Base-by-base conservation (phyloP, 92 coral and sea anemone species). In the Epizoanthus stellaris region DNA sequence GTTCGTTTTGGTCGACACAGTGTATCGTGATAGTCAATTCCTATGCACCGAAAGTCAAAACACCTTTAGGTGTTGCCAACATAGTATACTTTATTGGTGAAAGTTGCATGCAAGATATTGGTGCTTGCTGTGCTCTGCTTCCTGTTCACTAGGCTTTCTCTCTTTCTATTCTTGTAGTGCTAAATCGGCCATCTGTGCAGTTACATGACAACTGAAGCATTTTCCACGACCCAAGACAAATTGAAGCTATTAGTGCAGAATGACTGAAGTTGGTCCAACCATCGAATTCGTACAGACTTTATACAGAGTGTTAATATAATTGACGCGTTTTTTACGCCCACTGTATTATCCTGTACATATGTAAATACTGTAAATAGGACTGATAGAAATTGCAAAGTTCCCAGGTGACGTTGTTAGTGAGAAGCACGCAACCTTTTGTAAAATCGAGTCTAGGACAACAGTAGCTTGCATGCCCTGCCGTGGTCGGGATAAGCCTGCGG, bases 121-220 rank as follows among this genome's bases (percentile, higher is more conserved):
- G 25, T 34, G 17, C 49, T 34, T 3, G 69, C 12, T 15, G 53
- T n/a, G 1, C 43, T 11, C 53, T 23, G 17, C 73, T 58, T 9
- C 36, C 77, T 66, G 21, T 72, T 71, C 43, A 87, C 40, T 12
- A 6, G 77, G 25, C 75, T 61, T 86, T 58, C 77, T 93, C 89
- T 93, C 54, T 87, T 89, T 87, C 74, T 77, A 73, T 23, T 64
- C 45, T 82, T 91, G 30, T 89, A 94, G 98, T 89, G 93, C 95
- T 94, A 91, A 85, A 87, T 94, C 98, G 71, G 85, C 90, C 54
- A 85, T 94, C 70, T 94, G 98, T 80, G 88, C 85, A 52, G 90
- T 94, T 39, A 87, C 95, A 73, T 94, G 92, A 94, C 91, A 82
- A 75, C 79, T 36, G 83, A 79, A 20, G 83, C 53, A 58, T 45